Evolutionary conservation across 2,113 vertebrate species (phyloP).

Genomic region (Cyanoramphus novaezelandiae): DNA sequence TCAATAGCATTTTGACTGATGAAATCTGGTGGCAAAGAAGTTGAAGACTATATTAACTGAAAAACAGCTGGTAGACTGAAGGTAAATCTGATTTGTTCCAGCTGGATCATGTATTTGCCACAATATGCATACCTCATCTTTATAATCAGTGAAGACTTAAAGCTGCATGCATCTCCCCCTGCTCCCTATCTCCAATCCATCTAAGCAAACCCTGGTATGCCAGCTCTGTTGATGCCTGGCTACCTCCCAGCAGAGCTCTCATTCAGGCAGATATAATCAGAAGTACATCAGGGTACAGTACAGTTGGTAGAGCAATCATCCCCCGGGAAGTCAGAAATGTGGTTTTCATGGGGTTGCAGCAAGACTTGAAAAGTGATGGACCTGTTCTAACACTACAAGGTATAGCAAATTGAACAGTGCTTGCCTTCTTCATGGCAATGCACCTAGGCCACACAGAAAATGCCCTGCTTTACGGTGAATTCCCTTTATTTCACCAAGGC

Average conservation of each 20-base stretch:
- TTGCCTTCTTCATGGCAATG: fast-evolving
- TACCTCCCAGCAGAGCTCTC: not conserved
- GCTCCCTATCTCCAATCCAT: not conserved
- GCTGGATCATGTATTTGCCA: not conserved
- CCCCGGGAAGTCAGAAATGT: not conserved
- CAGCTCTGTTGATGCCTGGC: not conserved
- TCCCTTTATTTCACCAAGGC: not conserved
- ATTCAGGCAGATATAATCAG: not conserved
- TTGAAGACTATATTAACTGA: not conserved
- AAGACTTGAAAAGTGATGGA: not conserved
- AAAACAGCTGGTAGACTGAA: not conserved
- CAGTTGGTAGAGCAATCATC: not conserved
- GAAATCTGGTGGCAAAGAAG: not conserved
- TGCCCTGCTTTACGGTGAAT: not conserved
- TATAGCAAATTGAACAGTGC: not conserved
- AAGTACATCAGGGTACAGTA: not conserved
- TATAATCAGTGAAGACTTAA: not conserved
- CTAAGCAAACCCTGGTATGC: not conserved
- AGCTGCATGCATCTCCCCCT: not conserved
- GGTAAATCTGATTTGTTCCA: not conserved
- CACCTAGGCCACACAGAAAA: not conserved
- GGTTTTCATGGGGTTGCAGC: not conserved
- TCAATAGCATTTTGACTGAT: not conserved
- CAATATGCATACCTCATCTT: not conserved
- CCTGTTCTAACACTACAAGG: not conserved